Conservation (phyloP, 2,888 invertebrate species). For the Poecilus cupreus region DNA sequence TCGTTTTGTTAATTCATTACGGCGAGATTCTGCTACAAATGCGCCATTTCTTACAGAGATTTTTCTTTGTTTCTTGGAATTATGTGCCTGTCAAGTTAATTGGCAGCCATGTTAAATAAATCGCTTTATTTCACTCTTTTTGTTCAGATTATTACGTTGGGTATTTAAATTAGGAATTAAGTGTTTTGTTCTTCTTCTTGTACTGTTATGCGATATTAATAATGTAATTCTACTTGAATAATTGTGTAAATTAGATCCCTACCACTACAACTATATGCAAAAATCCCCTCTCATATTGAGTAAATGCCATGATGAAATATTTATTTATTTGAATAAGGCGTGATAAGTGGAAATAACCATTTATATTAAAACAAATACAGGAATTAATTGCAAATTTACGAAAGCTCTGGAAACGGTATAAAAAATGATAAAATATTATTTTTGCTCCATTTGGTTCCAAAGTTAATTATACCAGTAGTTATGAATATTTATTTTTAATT, state of each 20-base stretch:
- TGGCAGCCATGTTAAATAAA: constrained; percentile 15
- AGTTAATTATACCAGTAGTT: neutral
- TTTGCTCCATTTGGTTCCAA: neutral
- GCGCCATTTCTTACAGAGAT: constrained; percentile 22
- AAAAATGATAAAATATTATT: neutral
- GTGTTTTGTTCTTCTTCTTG: neutral
- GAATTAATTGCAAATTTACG: neutral
- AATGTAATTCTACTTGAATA: neutral
- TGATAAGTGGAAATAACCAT: neutral
- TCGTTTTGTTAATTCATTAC: constrained; percentile 25
- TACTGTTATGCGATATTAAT: neutral
- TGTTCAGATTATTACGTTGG: neutral
- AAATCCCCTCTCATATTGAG: too few relatives aligned
- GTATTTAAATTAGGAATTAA: constrained; percentile 13
- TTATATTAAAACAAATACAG: neutral
- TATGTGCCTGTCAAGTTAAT: constrained; percentile 11
- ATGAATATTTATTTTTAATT: neutral
- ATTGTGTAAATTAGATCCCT: neutral
- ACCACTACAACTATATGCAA: too few relatives aligned
- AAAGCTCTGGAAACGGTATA: too few relatives aligned
- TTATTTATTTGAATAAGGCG: too few relatives aligned
- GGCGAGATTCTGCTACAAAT: neutral
- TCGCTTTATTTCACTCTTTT: neutral
- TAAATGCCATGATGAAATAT: too few relatives aligned
- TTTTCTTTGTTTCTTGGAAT: constrained; percentile 13